Percentiles rank a stretch among this genome's conserved stretches.
phyloP scores from a whole-genome alignment of 2,113 vertebrate species.

The Saimiri boliviensis region DNA sequence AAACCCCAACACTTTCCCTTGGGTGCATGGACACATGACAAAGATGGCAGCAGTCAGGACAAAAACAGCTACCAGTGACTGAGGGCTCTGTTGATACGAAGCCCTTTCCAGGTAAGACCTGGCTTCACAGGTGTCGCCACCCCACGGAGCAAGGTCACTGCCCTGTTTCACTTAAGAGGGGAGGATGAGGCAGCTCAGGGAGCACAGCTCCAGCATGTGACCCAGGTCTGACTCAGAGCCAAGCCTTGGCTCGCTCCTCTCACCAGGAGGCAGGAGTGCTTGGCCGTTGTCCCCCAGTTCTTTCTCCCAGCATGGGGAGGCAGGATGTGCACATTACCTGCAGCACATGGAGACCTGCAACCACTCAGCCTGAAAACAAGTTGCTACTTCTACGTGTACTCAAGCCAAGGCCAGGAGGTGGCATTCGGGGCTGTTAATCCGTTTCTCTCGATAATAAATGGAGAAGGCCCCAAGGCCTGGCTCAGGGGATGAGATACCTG shows the following conservation, averaged over 20 bases:
- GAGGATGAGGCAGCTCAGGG: not conserved
- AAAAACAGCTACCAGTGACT: rapidly evolving
- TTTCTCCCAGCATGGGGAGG: not conserved
- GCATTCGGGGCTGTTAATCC: not conserved
- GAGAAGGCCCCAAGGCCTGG: not conserved
- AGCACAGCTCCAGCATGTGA: rapidly evolving
- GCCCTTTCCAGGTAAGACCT: not conserved
- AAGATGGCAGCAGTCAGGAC: not conserved
- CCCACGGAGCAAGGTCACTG: rapidly evolving
- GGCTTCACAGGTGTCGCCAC: rapidly evolving
- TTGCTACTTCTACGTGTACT: rapidly evolving
- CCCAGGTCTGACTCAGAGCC: not conserved
- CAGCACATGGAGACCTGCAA: not conserved
- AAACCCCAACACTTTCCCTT: rapidly evolving
- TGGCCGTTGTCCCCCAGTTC: rapidly evolving
- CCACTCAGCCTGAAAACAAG: not conserved
- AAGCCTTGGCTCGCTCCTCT: rapidly evolving
- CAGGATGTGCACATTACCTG: rapidly evolving
- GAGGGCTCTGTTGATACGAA: too few species aligned
- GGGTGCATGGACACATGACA: too few species aligned
- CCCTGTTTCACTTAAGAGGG: not conserved
- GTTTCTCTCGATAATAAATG: rapidly evolving
- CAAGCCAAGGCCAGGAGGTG: not conserved
- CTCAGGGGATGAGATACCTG: conserved; percentile 85
- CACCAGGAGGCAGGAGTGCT: not conserved